These are phyloP conservation scores for Pipistrellus pipistrellus DNA, from an alignment of 2,797 vertebrate genomes.

Conservation along the genomic window DNA sequence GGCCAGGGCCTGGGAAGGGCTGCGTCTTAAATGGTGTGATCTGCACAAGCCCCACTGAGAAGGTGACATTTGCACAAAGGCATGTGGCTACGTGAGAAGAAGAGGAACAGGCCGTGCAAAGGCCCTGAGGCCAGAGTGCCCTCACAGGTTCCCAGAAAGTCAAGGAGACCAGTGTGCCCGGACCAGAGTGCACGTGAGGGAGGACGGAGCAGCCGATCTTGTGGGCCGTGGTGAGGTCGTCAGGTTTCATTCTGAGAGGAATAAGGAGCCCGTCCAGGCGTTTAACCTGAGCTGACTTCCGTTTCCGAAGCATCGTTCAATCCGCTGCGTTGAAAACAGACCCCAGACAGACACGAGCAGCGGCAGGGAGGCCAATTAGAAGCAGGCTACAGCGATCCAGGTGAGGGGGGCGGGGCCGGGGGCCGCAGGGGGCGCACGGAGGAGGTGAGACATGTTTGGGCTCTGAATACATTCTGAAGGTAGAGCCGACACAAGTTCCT, in stretches of 20 bases:
- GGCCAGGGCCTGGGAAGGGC: neutral
- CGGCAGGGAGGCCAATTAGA: neutral
- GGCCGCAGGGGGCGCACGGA: neutral
- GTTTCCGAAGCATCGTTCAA: conserved; percentile 34
- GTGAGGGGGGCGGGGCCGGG: neutral
- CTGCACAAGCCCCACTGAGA: neutral
- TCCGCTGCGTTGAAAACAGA: conserved; percentile 56
- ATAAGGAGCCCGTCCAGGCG: neutral
- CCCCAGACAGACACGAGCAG: neutral
- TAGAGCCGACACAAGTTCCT: neutral
- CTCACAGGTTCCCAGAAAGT: neutral
- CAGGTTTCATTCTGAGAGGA: neutral
- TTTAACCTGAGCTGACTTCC: conserved; percentile 46
- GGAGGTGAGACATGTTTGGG: neutral
- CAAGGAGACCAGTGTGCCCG: neutral
- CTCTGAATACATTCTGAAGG: neutral
- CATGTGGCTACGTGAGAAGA: neutral
- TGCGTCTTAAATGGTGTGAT: conserved; percentile 15
- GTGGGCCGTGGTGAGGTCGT: neutral
- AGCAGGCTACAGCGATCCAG: neutral
- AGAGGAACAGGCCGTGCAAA: neutral
- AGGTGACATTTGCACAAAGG: neutral
- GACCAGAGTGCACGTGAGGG: neutral
- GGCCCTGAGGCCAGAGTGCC: neutral
- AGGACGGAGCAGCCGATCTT: neutral